A percentile compares a stretch with the other conserved stretches of the same genome.
Evolutionary conservation across 2,797 vertebrate species (phyloP).

Genomic region (Chelon auratus): DNA sequence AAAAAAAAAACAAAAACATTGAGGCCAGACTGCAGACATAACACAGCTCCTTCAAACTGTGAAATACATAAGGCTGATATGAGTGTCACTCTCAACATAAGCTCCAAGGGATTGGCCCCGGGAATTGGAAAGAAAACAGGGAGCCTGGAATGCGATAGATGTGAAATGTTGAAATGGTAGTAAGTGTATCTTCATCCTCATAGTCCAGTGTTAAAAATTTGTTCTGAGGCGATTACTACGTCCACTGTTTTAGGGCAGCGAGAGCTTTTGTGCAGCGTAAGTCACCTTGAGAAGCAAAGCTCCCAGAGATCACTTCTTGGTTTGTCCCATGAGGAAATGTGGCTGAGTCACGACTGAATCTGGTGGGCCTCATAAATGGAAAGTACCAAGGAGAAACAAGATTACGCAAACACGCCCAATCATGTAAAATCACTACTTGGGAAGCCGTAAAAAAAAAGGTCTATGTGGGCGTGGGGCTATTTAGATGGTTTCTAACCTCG

Average conservation of each 20-base stretch:
- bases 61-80: conserved; percentile 64
- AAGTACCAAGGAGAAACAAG: conserved; percentile 81
- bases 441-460: conserved; percentile 67
- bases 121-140: conserved; percentile 67
- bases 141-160: conserved; percentile 67
- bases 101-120: conserved; percentile 60
- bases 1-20: conserved; percentile 4
- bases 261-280: conserved; percentile 13
- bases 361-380: conserved; percentile 71
- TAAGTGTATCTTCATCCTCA: conserved; percentile 14
- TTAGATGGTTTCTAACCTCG: conserved; percentile 68
- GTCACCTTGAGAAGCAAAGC: conserved; percentile 63
- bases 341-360: conserved; percentile 65
- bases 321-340: conserved; percentile 56
- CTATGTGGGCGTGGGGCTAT: conserved; percentile 74
- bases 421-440: conserved; percentile 66
- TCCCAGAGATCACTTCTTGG: conserved; percentile 37
- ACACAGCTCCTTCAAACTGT: conserved; percentile 55
- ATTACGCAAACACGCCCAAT: conserved; percentile 79
- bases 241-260: conserved; percentile 9
- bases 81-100: conserved; percentile 73
- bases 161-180: conserved; percentile 47
- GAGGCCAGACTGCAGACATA: conserved; percentile 56
- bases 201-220: conserved; percentile 2
- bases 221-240: conserved; percentile 7